Conservation (phyloP, 1,140 invertebrate genomes). For the Drosophila athabasca region DNA sequence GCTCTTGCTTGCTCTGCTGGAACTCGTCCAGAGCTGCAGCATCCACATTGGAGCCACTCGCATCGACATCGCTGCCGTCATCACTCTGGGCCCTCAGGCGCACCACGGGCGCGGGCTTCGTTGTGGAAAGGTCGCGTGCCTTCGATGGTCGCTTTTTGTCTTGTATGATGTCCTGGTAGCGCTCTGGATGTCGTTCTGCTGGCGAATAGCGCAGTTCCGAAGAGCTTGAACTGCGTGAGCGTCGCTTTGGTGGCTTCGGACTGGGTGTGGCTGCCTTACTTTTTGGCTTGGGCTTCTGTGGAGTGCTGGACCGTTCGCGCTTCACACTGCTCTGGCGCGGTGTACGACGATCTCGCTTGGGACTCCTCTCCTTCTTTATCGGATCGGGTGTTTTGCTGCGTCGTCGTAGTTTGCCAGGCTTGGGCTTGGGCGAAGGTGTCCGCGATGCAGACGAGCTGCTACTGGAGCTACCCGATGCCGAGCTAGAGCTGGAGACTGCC, state of each 20-base stretch:
- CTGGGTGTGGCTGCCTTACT: constrained; percentile 51
- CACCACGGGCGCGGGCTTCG: constrained; percentile 84
- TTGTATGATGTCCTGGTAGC: constrained; percentile 86
- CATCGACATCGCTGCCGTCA: constrained; percentile 85
- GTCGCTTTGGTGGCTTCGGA: constrained; percentile 39
- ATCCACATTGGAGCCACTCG: constrained; percentile 33
- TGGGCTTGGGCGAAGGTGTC: constrained; percentile 53
- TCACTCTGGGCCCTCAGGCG: constrained; percentile 87
- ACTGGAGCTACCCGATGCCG: constrained; percentile 52
- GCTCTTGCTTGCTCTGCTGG: constrained; percentile 84
- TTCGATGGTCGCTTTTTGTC: constrained; percentile 67
- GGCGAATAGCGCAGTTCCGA: constrained; percentile 87
- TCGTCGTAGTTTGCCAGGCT: constrained; percentile 47
- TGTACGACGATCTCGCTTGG: constrained; percentile 33
- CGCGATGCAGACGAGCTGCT: constrained; percentile 33
- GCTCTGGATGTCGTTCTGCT: constrained; percentile 86
- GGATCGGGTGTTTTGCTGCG: constrained; percentile 50
- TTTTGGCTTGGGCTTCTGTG: constrained; percentile 39
- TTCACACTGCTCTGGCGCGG: constrained; percentile 32
- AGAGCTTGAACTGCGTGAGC: constrained; percentile 58
- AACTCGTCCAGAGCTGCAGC: constrained; percentile 64
- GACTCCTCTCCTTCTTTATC: constrained; percentile 47
- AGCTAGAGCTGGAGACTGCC: constrained; percentile 54
- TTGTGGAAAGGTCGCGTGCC: constrained; percentile 10
- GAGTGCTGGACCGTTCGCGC: constrained; percentile 44